Evolutionary conservation across 2,113 vertebrate genomes (phyloP), one percentile per base, ranked within the genome.

Genomic region (Plectropomus leopardus): DNA sequence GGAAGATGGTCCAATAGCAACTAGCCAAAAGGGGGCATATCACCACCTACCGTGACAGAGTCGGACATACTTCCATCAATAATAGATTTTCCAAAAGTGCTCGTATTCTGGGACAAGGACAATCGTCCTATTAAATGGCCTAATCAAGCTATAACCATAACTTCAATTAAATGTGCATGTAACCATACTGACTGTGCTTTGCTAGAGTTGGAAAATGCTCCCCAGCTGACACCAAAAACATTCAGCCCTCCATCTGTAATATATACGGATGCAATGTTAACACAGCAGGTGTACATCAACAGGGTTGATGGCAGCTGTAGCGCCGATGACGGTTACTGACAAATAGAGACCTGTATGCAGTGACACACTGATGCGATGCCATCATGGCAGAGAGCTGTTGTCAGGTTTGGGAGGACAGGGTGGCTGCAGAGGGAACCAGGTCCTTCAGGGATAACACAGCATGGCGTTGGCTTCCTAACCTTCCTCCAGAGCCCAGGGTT

Each of bases 401-500:
- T 69, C 59, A 75, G 57, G 11, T 6, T 68, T 28, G 36, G 48
- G 55, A 77, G 42, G 76, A 60, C 69, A 36, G 48, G 24, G 32
- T 45, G 30, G 74, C 23, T 54, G 61, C 70, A 66, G 77, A 45
- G 53, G 53, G 26, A 74, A n/a, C 45, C 10, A 45, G 75, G 48
- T 89, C 76, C 74, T 88, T 84, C 54, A 53, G 73, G 70, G 76
- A 63, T 74, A 67, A 68, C 67, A 44, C 63, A 79, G 69, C 48
- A 47, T 66, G 50, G n/a, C 26, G 64, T 86, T 81, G 67, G 72
- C 70, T 86, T 86, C 81, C 87, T 82, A 89, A 86, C 72, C 68
- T 76, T 87, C 70, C 84, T 72, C 81, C 68, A 63, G 80, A 90
- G 76, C 76, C 65, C 61, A 72, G 71, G 73, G 87, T 88, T 92